A percentile compares a stretch with the other conserved stretches of the same genome.
phyloP scores from a whole-genome alignment of 2,113 vertebrate genomes.

The Pagrus major region DNA sequence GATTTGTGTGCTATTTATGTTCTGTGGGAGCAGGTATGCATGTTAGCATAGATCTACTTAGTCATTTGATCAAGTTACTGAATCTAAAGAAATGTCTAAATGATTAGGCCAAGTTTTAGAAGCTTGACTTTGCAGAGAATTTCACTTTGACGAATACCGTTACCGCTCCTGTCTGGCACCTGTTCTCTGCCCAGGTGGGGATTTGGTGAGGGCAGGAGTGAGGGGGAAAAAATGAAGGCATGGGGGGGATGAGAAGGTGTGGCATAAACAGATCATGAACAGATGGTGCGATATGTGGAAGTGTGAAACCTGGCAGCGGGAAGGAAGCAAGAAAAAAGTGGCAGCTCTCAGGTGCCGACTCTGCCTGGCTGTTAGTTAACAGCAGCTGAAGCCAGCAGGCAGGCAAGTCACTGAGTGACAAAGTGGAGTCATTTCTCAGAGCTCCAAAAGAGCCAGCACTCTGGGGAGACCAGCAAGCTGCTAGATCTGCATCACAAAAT shows the following conservation, averaged over 20 bases:
- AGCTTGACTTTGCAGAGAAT: constrained; percentile 52
- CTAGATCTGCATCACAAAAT: constrained; percentile 71
- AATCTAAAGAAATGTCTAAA: not conserved
- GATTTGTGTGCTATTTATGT: not conserved
- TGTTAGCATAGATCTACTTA: not conserved
- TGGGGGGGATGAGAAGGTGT: constrained; percentile 59
- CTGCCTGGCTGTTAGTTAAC: constrained; percentile 69
- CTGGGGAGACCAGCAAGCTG: constrained; percentile 64
- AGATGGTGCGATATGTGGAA: constrained; percentile 76
- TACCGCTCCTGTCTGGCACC: constrained; percentile 49
- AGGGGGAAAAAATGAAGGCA: constrained; percentile 64
- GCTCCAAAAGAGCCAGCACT: constrained; percentile 62
- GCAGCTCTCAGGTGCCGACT: constrained; percentile 64
- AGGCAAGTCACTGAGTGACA: constrained; percentile 73
- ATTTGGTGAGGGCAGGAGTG: constrained; percentile 36
- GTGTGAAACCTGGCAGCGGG: constrained; percentile 73
- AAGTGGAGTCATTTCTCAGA: constrained; percentile 75
- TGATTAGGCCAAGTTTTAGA: not conserved
- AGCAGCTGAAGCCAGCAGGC: constrained; percentile 74
- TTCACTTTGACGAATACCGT: constrained; percentile 42
- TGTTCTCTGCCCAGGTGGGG: constrained; percentile 61
- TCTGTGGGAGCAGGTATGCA: not conserved
- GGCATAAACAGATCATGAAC: constrained; percentile 76
- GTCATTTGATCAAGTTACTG: not conserved
- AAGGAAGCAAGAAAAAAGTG: constrained; percentile 27